Evolutionary conservation across 2,888 invertebrate genomes (phyloP).

Genomic region (Tribolium freemani): DNA sequence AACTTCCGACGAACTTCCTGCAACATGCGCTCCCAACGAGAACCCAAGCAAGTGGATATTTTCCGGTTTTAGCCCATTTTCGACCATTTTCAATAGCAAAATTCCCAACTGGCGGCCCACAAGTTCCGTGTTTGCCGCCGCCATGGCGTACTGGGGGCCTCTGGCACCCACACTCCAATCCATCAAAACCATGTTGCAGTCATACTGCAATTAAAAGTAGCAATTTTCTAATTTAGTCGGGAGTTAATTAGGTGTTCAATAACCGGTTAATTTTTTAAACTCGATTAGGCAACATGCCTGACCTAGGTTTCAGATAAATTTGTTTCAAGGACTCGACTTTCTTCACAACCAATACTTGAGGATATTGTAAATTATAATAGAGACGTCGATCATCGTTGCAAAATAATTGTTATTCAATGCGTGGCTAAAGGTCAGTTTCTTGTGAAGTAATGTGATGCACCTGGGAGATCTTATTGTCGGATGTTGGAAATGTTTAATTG

Average conservation of each 20-base stretch:
- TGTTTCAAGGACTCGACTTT: conserved; percentile 3
- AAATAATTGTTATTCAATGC: background rate
- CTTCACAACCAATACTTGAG: background rate
- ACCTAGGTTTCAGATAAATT: conserved; percentile 10
- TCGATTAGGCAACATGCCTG: conserved; percentile 1
- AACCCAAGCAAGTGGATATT: conserved; percentile 73
- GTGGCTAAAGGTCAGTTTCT: background rate
- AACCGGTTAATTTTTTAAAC: background rate
- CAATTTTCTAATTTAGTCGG: background rate
- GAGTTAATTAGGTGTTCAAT: background rate
- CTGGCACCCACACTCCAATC: conserved; percentile 74
- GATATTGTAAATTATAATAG: background rate
- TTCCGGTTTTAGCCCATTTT: conserved; percentile 66
- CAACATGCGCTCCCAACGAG: conserved; percentile 75
- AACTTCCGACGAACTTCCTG: conserved; percentile 73
- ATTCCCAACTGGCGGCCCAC: conserved; percentile 73
- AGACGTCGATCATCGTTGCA: background rate
- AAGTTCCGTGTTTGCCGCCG: conserved; percentile 74
- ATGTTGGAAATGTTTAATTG: background rate
- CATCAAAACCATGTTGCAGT: conserved; percentile 71
- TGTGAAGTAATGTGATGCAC: background rate
- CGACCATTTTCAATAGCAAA: conserved; percentile 69
- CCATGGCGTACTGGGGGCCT: conserved; percentile 71
- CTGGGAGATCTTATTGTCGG: background rate
- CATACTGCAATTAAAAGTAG: conserved; percentile 65